These are phyloP conservation scores for Oppia nitens DNA, from an alignment of 1,140 invertebrate species.

Conservation along the genomic window DNA sequence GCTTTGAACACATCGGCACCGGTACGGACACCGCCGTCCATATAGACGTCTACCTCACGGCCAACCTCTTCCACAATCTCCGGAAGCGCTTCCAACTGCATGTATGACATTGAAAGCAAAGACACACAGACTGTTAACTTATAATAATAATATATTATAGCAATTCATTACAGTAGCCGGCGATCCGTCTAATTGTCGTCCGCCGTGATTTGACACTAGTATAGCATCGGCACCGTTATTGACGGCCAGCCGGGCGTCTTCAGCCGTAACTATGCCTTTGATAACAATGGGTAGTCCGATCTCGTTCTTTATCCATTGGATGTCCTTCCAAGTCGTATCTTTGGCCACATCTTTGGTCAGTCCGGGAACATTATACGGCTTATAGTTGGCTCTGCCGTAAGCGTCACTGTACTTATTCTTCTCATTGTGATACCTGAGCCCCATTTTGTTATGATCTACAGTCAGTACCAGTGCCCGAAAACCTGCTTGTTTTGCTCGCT, in stretches of 20 bases:
- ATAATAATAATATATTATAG: background rate
- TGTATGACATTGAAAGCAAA: background rate
- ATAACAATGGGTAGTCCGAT: slow-evolving; percentile 62
- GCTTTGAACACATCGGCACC: slow-evolving; percentile 82
- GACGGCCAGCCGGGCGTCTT: slow-evolving; percentile 58
- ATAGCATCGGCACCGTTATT: slow-evolving; percentile 56
- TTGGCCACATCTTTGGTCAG: slow-evolving; percentile 53
- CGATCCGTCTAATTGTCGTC: slow-evolving; percentile 64
- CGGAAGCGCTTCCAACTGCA: slow-evolving; percentile 64
- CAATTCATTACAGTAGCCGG: slow-evolving; percentile 45
- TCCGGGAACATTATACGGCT: slow-evolving; percentile 36
- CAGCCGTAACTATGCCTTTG: slow-evolving; percentile 69
- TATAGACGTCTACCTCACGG: slow-evolving; percentile 50
- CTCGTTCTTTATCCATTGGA: slow-evolving; percentile 51
- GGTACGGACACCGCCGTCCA: slow-evolving; percentile 67
- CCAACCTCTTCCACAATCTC: slow-evolving; percentile 56
- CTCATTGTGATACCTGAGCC: too few species aligned
- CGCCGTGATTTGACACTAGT: slow-evolving; percentile 79
- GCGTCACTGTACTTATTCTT: too few species aligned
- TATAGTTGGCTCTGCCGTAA: too few species aligned
- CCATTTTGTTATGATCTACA: too few species aligned
- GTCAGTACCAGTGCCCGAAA: too few species aligned
- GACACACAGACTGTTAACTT: too few species aligned
- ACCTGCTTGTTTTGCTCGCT: too few species aligned
- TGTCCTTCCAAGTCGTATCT: slow-evolving; percentile 58